Base-by-base conservation (phyloP, 2,113 vertebrate genomes). In the Phylloscopus trochiloides region DNA sequence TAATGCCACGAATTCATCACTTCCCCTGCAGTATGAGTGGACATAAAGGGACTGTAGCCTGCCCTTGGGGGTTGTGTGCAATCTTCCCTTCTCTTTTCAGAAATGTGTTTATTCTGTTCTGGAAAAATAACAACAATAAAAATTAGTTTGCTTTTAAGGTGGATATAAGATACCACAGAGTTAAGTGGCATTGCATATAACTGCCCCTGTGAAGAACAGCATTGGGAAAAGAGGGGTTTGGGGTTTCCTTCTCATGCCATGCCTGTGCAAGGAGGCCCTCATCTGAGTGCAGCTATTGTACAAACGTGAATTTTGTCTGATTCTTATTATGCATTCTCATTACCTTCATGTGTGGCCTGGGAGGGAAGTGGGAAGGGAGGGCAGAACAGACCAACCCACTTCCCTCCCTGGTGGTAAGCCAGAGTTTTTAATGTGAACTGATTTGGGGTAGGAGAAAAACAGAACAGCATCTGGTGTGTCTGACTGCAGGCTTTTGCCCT, bases 281-380 rank as follows among this genome's bases (percentile, higher is more conserved):
- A 2, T 25, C 38, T 10, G 40, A 66, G 79, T 28, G 51, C 26
- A 66, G 17, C 59, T 83, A 42, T 83, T 58, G 47, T 76, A 54
- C 0, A 0, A 92, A 62, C 43, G 14, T 47, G 59, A 70, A 58
- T 83, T 92, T 95, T 4, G 8, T 94, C 86, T 86, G 88, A 92
- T 95, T 93, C 72, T 80, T 90, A 57, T 83, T 93, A 92, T 34
- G 72, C 34, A 34, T 55, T 92, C 1, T 7, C 26, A 4, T 83
- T 93, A 77, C 94, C 88, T 93, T 84, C 92, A 83, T 92, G 92
- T 92, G 91, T 95, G 95, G 94, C 88, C 88, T 83, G 66, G 50
- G 34, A 87, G 76, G 87, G 81, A 93, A 85, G 70, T 87, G 81
- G 90, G 81, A 92, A 87, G 40, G 66, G 57, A 92, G 54, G 50